Base-by-base conservation (phyloP, 2,797 vertebrate genomes). In the Sebastes reedi region DNA sequence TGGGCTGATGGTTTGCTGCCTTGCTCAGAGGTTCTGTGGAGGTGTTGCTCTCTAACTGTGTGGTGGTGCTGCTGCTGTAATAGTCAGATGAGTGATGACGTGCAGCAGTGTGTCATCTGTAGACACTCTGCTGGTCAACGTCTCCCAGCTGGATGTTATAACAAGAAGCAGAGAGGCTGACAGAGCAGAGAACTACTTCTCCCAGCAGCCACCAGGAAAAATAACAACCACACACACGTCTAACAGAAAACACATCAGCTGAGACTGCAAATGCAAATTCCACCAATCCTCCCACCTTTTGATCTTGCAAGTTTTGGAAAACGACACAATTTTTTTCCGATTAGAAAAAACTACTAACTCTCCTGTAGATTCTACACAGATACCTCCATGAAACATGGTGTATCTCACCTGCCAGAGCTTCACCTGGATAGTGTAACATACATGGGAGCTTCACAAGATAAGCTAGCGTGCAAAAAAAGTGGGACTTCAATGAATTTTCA, bases 131-230 rank as follows among this genome's bases (percentile, higher is more conserved):
- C 61, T 58, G 30, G 82, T 73, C 65, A 87, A 92, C 24, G 62
- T 68, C 69, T 87, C 80, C 72, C 91, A 90, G 80, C 78, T 88
- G 89, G 83, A 90, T 25, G 72, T 61, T 92, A 5, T 34, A 89
- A 93, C 89, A 81, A 90, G 72, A 73, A 55, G 84, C 62, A 73
- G 77, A 88, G 81, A 85, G 78, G 75, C 66, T 7, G 30, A 30
- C 50, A 3, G 25, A 16, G 52, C 68, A 25, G 30, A 54, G 50
- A 6, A 70, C 67, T 56, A n/a, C 61, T 24, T 61, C 22, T 76
- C 60, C 73, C 68, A 73, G 79, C 62, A 75, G 25, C 42, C 52
- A 62, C 25, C 13, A 8, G n/a, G 52, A 39, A 52, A 27, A 20
- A 5, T 13, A 58, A 46, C 50, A 50, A 50, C 46, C 18, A 50